Evolutionary conservation across 2,888 invertebrate species (phyloP), one percentile per base, ranked within the genome.

Genomic region (Drosophila cognata): DNA sequence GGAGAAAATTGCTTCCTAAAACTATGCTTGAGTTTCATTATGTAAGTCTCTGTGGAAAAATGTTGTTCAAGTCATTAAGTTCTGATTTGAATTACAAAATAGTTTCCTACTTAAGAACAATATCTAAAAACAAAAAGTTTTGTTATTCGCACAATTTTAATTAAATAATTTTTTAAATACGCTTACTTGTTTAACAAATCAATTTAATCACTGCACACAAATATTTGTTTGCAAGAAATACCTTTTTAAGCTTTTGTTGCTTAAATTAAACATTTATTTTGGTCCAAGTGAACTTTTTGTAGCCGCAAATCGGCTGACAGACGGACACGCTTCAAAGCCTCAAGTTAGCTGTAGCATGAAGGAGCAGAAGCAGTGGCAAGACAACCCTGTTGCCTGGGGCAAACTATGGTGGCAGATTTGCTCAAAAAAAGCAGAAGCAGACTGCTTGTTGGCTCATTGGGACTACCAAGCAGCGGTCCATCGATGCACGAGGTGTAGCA

Each of bases 301-400:
- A 71, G 79, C 72, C 76, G 83, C 76, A 83, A 76, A 74, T 81
- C 68, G 75, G 60, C 67, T 66, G 58, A 65, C 77, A 71, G 70
- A 59, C 72, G 71, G 72, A 63, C 74, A 65, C 52, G 53, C 33
- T 57, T 50, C 38, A 61, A 48, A 31, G 50, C 21, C 35, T 56
- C 10, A 55, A 43, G 52, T 63, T 25, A 52, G 43, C 55, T 58
- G 51, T 35, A 29, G 62, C 62, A 57, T 46, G 57, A 64, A 53
- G 56, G n/a, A 52, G 43, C 62, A 50, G 48, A 25, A 41, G 41
- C 16, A 60, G 41, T 38, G 5, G 52, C 56, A 55, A 50, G 73
- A 73, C 56, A 67, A 62, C 56, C 46, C 50, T 46, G 29, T 46
- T 76, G 75, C 71, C 67, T 64, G 66, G 59, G 66, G 79, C 67